These are phyloP conservation scores for Melanotaenia maccullochi DNA, from an alignment of 2,797 vertebrate species.

Conservation along the genomic window DNA sequence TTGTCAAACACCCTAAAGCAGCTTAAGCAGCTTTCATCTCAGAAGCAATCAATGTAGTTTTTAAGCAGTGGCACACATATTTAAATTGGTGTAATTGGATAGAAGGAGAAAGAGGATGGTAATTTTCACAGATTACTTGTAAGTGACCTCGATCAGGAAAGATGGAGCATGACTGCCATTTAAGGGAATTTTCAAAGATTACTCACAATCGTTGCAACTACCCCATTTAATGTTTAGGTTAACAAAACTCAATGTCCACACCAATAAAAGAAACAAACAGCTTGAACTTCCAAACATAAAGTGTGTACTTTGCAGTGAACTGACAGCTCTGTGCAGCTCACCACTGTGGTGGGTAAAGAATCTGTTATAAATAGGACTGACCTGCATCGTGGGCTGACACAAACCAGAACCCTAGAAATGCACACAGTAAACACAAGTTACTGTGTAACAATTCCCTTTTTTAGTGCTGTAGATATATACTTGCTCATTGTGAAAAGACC, in stretches of 20 bases:
- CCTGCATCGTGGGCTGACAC: conserved; percentile 53
- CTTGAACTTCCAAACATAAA: conserved; percentile 11
- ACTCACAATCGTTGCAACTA: not conserved
- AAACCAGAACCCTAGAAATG: conserved; percentile 40
- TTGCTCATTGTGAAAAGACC: not conserved
- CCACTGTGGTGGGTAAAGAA: conserved; percentile 25
- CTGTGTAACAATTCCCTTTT: conserved; percentile 52
- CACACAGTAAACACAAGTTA: conserved; percentile 2
- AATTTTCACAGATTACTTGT: not conserved
- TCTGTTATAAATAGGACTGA: conserved; percentile 27
- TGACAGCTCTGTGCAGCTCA: conserved; percentile 30
- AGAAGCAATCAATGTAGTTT: not conserved
- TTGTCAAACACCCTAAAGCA: no score
- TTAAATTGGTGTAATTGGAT: not conserved
- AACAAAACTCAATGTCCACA: not conserved
- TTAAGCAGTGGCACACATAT: not conserved
- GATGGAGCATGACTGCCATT: not conserved
- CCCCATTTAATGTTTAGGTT: not conserved
- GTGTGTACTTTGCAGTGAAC: conserved; percentile 19
- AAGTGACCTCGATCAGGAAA: not conserved
- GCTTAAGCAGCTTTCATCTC: not conserved
- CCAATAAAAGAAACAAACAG: conserved; percentile 13
- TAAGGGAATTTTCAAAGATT: not conserved
- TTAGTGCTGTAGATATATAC: conserved; percentile 45
- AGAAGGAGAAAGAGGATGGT: not conserved